These are phyloP conservation scores for Gymnodraco acuticeps DNA, from an alignment of 2,797 vertebrate species.

Conservation along the genomic window DNA sequence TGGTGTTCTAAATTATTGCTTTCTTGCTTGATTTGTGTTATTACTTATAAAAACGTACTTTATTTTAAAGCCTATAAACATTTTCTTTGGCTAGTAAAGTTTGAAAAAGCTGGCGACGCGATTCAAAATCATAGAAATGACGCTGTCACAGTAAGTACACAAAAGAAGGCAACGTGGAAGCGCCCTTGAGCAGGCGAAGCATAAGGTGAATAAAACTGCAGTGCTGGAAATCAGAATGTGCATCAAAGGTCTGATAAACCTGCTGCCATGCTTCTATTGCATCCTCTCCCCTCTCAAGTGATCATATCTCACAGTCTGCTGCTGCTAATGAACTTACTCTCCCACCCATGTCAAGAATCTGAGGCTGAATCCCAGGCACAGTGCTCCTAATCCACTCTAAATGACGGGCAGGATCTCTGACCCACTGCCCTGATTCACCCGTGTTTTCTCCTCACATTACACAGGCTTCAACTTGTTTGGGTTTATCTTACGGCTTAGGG, in stretches of 20 bases:
- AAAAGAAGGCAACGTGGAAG: too few species aligned
- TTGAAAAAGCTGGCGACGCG: too few species aligned
- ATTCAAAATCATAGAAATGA: too few species aligned
- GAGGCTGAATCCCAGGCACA: constrained; percentile 47
- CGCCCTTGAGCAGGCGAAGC: background rate
- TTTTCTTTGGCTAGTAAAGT: too few species aligned
- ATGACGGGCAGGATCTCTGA: constrained; percentile 66
- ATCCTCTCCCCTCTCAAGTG: constrained; percentile 24
- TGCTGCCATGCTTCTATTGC: background rate
- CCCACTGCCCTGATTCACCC: constrained; percentile 76
- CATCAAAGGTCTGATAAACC: constrained; percentile 19
- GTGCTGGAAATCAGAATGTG: background rate
- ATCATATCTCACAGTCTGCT: constrained; percentile 46
- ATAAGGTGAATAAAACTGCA: background rate
- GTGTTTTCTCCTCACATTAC: constrained; percentile 48
- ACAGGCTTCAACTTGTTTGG: constrained; percentile 51
- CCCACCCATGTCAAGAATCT: constrained; percentile 51
- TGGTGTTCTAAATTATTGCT: too few species aligned
- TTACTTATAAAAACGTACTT: too few species aligned
- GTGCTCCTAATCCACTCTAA: constrained; percentile 67
- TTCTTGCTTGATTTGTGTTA: too few species aligned
- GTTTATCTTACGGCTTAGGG: constrained; percentile 41
- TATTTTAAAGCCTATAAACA: too few species aligned
- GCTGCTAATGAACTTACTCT: constrained; percentile 56
- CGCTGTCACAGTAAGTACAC: too few species aligned